phyloP scores from a whole-genome alignment of 2,888 invertebrate genomes.

The Stenotaenia linearis region DNA sequence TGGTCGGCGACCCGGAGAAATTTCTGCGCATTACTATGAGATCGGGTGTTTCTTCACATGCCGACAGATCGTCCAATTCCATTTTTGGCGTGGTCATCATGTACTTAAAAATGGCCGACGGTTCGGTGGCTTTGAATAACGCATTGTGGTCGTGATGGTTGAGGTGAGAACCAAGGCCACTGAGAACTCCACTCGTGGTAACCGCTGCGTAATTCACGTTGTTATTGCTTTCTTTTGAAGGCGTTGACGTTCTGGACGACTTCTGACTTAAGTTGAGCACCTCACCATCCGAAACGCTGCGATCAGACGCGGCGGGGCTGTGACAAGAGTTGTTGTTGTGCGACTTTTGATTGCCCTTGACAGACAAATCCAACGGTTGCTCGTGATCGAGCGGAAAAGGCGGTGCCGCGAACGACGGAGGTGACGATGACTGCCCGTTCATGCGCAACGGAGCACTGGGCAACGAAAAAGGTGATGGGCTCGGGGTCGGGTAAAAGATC shows the following conservation, averaged over 20 bases:
- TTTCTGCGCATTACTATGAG: background rate
- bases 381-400: constrained; percentile 49
- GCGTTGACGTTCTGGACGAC: constrained; percentile 54
- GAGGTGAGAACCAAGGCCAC: constrained; percentile 24
- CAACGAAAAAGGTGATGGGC: constrained; percentile 33
- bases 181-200: background rate
- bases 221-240: constrained; percentile 37
- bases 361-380: constrained; percentile 84
- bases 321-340: constrained; percentile 29
- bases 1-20: background rate
- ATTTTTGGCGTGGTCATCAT: background rate
- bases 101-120: constrained; percentile 42
- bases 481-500: constrained; percentile 35
- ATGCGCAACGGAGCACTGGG: constrained; percentile 29
- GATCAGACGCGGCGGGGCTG: constrained; percentile 27
- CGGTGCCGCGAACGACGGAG: constrained; percentile 33
- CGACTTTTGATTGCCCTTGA: constrained; percentile 59
- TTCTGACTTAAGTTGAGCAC: constrained; percentile 72
- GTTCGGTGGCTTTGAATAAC: constrained; percentile 47
- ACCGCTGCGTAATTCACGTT: constrained; percentile 2
- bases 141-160: constrained; percentile 36
- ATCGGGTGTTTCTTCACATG: background rate
- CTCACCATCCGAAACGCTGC: constrained; percentile 58
- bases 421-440: constrained; percentile 34
- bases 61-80: background rate